Evolutionary conservation across 2,888 invertebrate species (phyloP), one percentile per base, ranked within the genome.

Genomic region (Slavum lentiscoides): DNA sequence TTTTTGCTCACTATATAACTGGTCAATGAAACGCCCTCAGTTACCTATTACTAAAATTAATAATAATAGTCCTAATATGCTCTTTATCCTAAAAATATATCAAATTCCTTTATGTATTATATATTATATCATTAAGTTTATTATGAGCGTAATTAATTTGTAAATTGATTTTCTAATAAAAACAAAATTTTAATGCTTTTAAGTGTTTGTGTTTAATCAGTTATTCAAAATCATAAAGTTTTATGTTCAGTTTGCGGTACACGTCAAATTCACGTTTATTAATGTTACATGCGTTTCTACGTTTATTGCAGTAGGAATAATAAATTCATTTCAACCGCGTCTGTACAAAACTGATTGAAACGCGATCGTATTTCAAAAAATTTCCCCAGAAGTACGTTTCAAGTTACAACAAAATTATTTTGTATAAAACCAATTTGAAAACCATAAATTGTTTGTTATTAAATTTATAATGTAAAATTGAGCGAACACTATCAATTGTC

Each of bases 1-100:
- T 80, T 64, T 80, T 80, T 80, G 80, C 80, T 80, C 80, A 80
- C 55, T 69, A 30, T 49, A 69, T 30, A 77, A 61, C 76, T 76
- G 58, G 59, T 76, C 43, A 75, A 67, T 67, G 37, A 69, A 76
- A 69, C 37, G 53, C 69, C 37, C 37, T 77, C 68, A 61, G 80
- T 80, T 80, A 80, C 70, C 80, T 80, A 53, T 64, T 80, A 49
- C n/a, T 69, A 76, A 76, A 68, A 9, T 59, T 77, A 67, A n/a
- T n/a, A n/a, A n/a, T n/a, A 30, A 68, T 61, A 77, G 69, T 61
- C 55, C 37, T 58, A 58, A 55, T 39, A 37, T 23, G 4, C 30
- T 74, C 37, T 74, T 43, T 43, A 66, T 74, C 39, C 53, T 72
- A 80, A 70, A 30, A 70, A 72, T 23, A 43, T 70, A 70, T 70